Percentiles rank a stretch among this genome's conserved stretches.
Evolutionary conservation across 2,888 invertebrate genomes (phyloP).

Genomic region (Geophilus truncorum): DNA sequence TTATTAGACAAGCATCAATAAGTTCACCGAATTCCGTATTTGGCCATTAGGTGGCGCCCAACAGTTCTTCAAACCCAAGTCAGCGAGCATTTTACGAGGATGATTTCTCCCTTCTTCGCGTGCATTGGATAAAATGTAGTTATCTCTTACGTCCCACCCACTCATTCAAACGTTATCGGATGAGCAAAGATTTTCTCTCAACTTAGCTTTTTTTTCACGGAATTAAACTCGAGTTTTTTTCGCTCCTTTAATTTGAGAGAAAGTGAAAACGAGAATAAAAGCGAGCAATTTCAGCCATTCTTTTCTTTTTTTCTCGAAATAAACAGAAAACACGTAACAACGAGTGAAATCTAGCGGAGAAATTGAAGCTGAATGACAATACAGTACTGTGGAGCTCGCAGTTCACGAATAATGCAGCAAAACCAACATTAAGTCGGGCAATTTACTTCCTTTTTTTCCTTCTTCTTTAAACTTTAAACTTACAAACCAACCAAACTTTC

Average conservation of each 20-base stretch:
- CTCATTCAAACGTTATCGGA: slow-evolving; percentile 14
- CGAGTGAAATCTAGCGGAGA: slow-evolving; percentile 13
- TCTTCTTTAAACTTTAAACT: background rate
- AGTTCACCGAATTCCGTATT: slow-evolving; percentile 6
- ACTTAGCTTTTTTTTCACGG: background rate
- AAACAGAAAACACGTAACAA: slow-evolving; percentile 2
- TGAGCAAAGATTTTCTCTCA: slow-evolving; percentile 21
- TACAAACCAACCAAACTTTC: background rate
- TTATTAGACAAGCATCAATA: slow-evolving; percentile 20
- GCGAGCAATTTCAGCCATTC: background rate
- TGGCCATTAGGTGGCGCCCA: slow-evolving; percentile 4
- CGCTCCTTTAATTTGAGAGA: slow-evolving; percentile 21
- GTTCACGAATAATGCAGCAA: background rate
- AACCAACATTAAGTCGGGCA: background rate
- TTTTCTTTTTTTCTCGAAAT: background rate
- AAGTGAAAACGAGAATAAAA: slow-evolving; percentile 25
- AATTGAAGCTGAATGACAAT: slow-evolving; percentile 13
- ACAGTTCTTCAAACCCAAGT: slow-evolving; percentile 1
- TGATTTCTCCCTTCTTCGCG: background rate
- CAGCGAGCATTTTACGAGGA: slow-evolving; percentile 12
- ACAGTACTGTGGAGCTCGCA: background rate
- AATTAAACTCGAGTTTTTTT: background rate
- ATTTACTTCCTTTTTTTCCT: background rate
- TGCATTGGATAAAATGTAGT: slow-evolving; percentile 13
- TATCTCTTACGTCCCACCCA: background rate